A percentile compares a stretch with the other conserved stretches of the same genome.
These are phyloP conservation scores for Leptopilina boulardi DNA, from an alignment of 1,140 invertebrate genomes.

Conservation along the genomic window DNA sequence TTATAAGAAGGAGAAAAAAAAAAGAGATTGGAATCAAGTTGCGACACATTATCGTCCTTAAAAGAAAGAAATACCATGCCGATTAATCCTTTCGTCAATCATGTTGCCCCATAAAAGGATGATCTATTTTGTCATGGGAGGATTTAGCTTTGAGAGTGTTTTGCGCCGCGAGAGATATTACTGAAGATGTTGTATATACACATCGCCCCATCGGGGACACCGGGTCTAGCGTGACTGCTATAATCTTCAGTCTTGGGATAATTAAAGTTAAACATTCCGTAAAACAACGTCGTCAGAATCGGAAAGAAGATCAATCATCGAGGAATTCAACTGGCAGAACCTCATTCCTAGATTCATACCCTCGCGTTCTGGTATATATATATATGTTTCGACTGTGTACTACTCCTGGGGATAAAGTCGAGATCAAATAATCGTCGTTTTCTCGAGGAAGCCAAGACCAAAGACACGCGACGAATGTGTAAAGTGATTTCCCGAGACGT, in stretches of 20 bases:
- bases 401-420: background rate
- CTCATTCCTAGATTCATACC: constrained; percentile 52
- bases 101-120: constrained; percentile 42
- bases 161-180: background rate
- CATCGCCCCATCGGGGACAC: constrained; percentile 40
- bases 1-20: background rate
- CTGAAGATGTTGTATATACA: constrained; percentile 16
- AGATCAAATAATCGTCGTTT: constrained; percentile 42
- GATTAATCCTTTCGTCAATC: constrained; percentile 13
- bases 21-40: background rate
- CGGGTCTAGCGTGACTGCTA: constrained; percentile 52
- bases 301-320: constrained; percentile 55
- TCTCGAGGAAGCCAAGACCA: constrained; percentile 19
- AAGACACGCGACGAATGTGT: constrained; percentile 27
- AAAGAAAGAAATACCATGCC: background rate
- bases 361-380: constrained; percentile 21
- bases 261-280: constrained; percentile 56
- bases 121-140: constrained; percentile 37
- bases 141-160: constrained; percentile 32
- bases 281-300: constrained; percentile 40
- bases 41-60: constrained; percentile 11
- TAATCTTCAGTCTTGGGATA: constrained; percentile 50
- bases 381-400: constrained; percentile 21
- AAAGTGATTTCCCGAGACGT: constrained; percentile 22
- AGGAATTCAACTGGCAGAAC: constrained; percentile 58